phyloP scores from a whole-genome alignment of 1,140 invertebrate genomes.

The Dinothrombium tinctorium region DNA sequence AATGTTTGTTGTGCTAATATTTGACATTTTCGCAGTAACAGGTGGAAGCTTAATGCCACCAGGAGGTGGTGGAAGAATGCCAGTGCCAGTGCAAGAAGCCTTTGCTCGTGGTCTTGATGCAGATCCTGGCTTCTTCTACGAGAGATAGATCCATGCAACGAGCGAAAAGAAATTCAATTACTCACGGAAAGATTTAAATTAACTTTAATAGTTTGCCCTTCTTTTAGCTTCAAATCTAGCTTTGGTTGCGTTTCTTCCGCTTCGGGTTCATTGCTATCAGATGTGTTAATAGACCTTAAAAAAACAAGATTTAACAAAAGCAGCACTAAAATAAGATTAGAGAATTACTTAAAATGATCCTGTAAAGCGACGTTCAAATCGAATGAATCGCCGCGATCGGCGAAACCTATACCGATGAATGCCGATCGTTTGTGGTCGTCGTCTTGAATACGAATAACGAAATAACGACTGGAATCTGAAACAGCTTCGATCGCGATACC shows the following conservation, averaged over 20 bases:
- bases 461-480: constrained; percentile 92
- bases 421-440: constrained; percentile 81
- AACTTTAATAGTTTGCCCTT: constrained; percentile 94
- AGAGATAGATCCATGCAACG: not conserved
- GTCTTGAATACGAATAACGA: constrained; percentile 84
- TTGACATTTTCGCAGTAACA: not conserved
- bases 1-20: not conserved
- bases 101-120: not conserved
- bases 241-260: constrained; percentile 43
- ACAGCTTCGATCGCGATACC: constrained; percentile 82
- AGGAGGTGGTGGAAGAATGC: constrained; percentile 5
- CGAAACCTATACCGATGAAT: constrained; percentile 93
- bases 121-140: constrained; percentile 1
- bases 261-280: no score
- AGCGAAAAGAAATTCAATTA: constrained; percentile 9
- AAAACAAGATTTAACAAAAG: not conserved
- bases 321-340: not conserved
- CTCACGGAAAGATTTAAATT: constrained; percentile 90
- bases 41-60: constrained; percentile 3
- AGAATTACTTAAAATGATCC: constrained; percentile 67
- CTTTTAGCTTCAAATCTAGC: constrained; percentile 88
- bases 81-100: not conserved
- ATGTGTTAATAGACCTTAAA: not conserved
- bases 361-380: constrained; percentile 95
- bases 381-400: constrained; percentile 87